Base-by-base conservation (phyloP, 2,797 vertebrate species). In the Emydoidea blandingii region DNA sequence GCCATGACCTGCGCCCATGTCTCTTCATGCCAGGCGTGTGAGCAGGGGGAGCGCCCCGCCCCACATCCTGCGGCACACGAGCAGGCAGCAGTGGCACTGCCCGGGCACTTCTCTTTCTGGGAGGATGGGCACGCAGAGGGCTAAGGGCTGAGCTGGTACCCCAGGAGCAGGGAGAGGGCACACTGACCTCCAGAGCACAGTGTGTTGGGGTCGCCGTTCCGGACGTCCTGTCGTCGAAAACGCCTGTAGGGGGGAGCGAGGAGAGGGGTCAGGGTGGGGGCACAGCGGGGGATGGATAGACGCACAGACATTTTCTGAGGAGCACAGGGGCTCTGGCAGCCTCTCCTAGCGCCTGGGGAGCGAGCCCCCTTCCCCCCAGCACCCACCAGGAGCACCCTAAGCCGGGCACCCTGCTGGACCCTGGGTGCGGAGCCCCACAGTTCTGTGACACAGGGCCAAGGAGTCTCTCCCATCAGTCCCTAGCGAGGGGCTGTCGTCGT, bases 221-320 rank as follows among this genome's bases (percentile, higher is more conserved):
- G 98, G 88, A 99, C 97, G 2, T 99, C 99, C 95, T 99, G 99
- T 1, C 99, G 98, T 47, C 99, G 99, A 96, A 99, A 99, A 47
- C 99, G 98, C 97, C 99, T 99, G 97, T 0, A 21, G 47, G 15
- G 50, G 85, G 88, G 34, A 74, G 49, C 49, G 5, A 19, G 47
- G 1, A n/a, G 49, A 80, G 88, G 81, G 59, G 86, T 1, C 4
- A 62, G 52, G 2, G 1, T 86, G 79, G 90, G 0, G 0, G 65
- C 7, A 34, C 19, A 8, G 0, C 0, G 3, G 15, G 44, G 31
- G 31, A 72, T 4, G 15, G 19, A 76, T 12, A 78, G 50, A 59
- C 27, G 12, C 23, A 11, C 6, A 41, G 23, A 44, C 74, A 47
- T 27, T 25, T 10, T 41, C 37, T 25, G 37, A 74, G 23, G 68